phyloP scores from a whole-genome alignment of 1,140 invertebrate species.

The Ostrea denselamellosa region DNA sequence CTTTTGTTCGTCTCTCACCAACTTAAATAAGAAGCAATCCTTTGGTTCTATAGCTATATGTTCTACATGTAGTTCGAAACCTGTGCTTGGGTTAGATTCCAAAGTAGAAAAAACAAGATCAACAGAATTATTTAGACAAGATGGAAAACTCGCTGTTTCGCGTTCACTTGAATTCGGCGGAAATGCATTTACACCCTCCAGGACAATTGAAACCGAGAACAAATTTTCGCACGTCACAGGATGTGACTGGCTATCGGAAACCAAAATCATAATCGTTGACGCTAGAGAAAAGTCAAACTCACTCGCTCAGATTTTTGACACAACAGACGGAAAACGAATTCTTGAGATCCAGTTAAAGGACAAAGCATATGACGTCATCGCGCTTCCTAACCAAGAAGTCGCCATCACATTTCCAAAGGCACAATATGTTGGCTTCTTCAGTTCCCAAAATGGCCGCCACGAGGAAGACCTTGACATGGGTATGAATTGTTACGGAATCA shows the following conservation, averaged over 20 bases:
- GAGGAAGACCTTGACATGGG: neutral
- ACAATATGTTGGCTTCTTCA: neutral
- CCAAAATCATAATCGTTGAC: neutral
- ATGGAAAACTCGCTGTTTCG: too few relatives aligned
- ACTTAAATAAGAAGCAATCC: too few relatives aligned
- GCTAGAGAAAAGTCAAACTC: neutral
- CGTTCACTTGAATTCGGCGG: neutral
- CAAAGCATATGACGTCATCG: neutral
- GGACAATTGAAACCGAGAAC: neutral
- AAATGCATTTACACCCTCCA: neutral
- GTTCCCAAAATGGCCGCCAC: neutral
- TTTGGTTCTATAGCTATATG: too few relatives aligned
- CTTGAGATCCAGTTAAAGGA: neutral
- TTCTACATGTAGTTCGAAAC: too few relatives aligned
- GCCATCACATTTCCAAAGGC: constrained; percentile 11
- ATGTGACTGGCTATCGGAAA: neutral
- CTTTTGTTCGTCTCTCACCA: too few relatives aligned
- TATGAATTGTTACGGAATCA: neutral
- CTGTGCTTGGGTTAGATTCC: too few relatives aligned
- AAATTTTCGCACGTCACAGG: neutral
- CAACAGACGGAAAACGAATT: neutral
- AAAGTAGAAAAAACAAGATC: neutral
- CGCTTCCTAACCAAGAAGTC: neutral
- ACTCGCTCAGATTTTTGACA: neutral
- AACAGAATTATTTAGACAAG: too few relatives aligned